Evolutionary conservation across 2,797 vertebrate genomes (phyloP), one percentile per base, ranked within the genome.

Genomic region (Malacoraja senta): DNA sequence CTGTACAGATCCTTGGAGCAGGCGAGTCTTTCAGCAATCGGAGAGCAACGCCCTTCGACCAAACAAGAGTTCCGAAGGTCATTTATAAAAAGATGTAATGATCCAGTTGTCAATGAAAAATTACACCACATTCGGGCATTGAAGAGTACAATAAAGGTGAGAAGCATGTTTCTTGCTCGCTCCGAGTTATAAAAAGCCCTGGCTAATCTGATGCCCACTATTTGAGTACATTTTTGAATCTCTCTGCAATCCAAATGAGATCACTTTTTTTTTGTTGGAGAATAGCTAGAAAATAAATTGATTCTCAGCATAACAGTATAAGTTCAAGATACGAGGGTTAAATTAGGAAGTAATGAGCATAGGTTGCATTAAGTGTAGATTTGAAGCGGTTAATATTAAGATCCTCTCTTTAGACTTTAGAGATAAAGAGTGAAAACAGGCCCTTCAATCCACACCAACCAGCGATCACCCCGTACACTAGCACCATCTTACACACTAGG

Each of bases 141-240:
- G 93, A 97, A 97, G 95, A 98, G 98, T 96, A 98, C 98, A 94
- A 96, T 98, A 95, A 98, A 98, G 97, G 98, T 98, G 96, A 95
- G 94, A 93, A n/a, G 84, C n/a, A 68, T 63, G 19, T 88, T 19
- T 8, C 35, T 88, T 68, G 63, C 29, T 86, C n/a, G 21, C 38
- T 91, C 88, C 38, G 21, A 65, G 71, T 91, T 71, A 9, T 2
- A n/a, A n/a, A n/a, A 79, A 91, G 29, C 26, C 90, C 35, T 38
- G 68, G 72, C 9, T 35, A 91, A 91, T 32, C 12, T 35, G 29
- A 74, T 53, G 10, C 71, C 71, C 21, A 53, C 12, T 91, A 53
- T 74, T 74, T 26, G 4, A 91, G 71, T 44, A 91, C 24, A 72
- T 72, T 53, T 65, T 21, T 68, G 8, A 19, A 68, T 63, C 63